Evolutionary conservation across 2,888 invertebrate species (phyloP).

Genomic region (Morpho achilles): DNA sequence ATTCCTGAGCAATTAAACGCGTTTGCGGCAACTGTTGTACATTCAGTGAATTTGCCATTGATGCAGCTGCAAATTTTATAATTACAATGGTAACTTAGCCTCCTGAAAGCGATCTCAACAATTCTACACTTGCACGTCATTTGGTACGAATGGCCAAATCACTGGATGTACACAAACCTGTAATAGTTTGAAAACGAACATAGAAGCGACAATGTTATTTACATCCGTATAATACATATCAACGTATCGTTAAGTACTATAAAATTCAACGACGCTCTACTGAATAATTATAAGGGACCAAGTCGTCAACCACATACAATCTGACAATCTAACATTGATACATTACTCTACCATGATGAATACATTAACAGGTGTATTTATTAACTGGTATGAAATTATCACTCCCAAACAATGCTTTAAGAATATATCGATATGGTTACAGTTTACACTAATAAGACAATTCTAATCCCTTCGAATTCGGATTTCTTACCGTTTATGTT

Average conservation of each 20-base stretch:
- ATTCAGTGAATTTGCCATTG: conserved; percentile 26
- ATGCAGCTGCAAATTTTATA: neutral
- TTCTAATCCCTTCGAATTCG: conserved; percentile 56
- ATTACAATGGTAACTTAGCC: conserved; percentile 1
- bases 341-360: conserved; percentile 70
- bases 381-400: conserved; percentile 66
- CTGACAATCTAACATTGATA: conserved; percentile 72
- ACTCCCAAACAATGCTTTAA: conserved; percentile 58
- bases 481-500: conserved; percentile 44
- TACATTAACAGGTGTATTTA: conserved; percentile 74
- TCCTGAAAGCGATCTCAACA: conserved; percentile 1
- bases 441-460: conserved; percentile 55
- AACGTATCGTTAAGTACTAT: conserved; percentile 48
- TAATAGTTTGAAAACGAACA: conserved; percentile 40
- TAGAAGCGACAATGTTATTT: conserved; percentile 57
- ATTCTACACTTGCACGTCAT: neutral
- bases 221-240: conserved; percentile 47
- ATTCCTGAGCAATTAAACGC: conserved; percentile 70
- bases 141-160: conserved; percentile 16
- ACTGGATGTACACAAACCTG: conserved; percentile 26
- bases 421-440: conserved; percentile 73
- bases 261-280: conserved; percentile 64
- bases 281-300: conserved; percentile 58
- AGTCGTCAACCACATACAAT: conserved; percentile 62
- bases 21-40: conserved; percentile 35